These are phyloP conservation scores for Lottia gigantea DNA, from an alignment of 2,888 invertebrate genomes.

Conservation along the genomic window DNA sequence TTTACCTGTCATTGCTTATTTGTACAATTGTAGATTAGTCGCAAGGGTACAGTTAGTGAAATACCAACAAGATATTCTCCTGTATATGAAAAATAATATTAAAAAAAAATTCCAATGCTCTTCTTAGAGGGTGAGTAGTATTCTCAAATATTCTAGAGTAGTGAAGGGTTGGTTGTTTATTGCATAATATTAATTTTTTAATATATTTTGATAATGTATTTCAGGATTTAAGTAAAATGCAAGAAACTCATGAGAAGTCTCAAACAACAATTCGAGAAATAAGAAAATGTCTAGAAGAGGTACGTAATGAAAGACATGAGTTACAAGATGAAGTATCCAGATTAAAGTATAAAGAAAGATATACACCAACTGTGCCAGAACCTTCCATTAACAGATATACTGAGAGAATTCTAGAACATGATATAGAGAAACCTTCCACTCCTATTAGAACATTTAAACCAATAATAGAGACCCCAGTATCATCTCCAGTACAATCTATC, in stretches of 20 bases:
- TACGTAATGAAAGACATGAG: constrained; percentile 47
- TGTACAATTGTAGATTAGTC: too few species aligned
- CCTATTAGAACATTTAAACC: not conserved
- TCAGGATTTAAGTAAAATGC: constrained; percentile 51
- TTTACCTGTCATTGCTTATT: too few species aligned
- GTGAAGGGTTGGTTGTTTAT: too few species aligned
- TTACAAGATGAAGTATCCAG: constrained; percentile 46
- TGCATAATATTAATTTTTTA: too few species aligned
- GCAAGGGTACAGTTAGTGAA: too few species aligned
- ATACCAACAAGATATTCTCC: too few species aligned
- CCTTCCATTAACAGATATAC: too few species aligned
- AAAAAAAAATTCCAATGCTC: too few species aligned
- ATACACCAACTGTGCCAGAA: not conserved
- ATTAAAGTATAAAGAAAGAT: not conserved
- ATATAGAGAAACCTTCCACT: not conserved
- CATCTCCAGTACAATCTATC: not conserved
- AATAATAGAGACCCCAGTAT: not conserved
- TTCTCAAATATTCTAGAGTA: too few species aligned
- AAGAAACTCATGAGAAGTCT: constrained; percentile 49
- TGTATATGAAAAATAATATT: too few species aligned
- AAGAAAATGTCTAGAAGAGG: constrained; percentile 48
- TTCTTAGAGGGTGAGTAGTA: too few species aligned
- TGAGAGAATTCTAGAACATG: too few species aligned
- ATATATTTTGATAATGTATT: constrained; percentile 7
- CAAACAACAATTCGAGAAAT: constrained; percentile 52